Evolutionary conservation across 2,888 invertebrate species (phyloP), one percentile per base, ranked within the genome.

Genomic region (Meliscaeva auricollis): DNA sequence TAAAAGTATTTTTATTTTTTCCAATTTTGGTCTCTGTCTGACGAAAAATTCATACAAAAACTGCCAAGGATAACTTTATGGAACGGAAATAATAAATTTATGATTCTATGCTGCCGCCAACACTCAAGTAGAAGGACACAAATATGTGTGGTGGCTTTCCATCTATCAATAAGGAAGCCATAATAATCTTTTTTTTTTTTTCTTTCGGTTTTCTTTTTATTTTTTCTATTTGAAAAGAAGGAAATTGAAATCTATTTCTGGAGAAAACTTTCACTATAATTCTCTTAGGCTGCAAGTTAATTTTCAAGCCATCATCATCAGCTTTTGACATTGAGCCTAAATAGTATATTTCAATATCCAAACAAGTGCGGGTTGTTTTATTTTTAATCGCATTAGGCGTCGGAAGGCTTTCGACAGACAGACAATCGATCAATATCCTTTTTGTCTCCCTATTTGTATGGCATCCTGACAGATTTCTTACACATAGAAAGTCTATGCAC

Each of bases 51-150:
- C n/a, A 30, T 32, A 64, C 46, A 64, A 70, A 44, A 70, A 70
- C 58, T 64, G 56, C 54, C 17, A 60, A 62, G 72, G 60, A 73
- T 78, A 60, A 41, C 50, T 80, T 72, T 76, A 84, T 80, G 58
- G 80, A 80, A 84, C 58, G 84, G 75, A 84, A 76, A 64, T 80
- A 84, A 80, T 80, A 80, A 84, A 84, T 84, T 70, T 75, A 84
- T 80, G 75, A 75, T 72, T 72, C n/a, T 35, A n/a, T 52, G 8
- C 54, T 44, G 13, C 54, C 58, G 66, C 46, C 41, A 52, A 56
- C 62, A 44, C 41, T n/a, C 13, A 30, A 30, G 17, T 35, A 46
- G 13, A 52, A 60, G 13, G 13, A 58, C 11, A 3, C 15, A 56
- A 17, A 3, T 48, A 35, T 50, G 52, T 17, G 41, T 22, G 44